phyloP scores from a whole-genome alignment of 2,113 vertebrate genomes.

The Odontesthes bonariensis region DNA sequence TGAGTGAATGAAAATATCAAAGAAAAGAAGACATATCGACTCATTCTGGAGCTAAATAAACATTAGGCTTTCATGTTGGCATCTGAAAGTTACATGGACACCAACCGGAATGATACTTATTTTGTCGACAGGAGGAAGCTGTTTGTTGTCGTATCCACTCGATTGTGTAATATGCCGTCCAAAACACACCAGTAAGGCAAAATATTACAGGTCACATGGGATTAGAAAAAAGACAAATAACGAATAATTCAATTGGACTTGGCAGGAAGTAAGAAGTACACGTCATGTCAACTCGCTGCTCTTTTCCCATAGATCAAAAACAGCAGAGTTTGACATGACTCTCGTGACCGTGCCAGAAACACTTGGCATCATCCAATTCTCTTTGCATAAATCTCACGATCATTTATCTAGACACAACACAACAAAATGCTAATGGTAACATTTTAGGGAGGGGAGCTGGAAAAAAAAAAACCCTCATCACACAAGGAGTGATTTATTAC shows the following conservation, averaged over 20 bases:
- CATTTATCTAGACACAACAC: constrained; percentile 71
- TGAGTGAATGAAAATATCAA: constrained; percentile 17
- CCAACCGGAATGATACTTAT: constrained; percentile 20
- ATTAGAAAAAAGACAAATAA: constrained; percentile 36
- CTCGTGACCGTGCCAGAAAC: constrained; percentile 62
- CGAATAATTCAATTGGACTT: constrained; percentile 59
- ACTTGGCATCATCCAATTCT: constrained; percentile 73
- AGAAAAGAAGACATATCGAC: background rate
- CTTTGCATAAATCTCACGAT: constrained; percentile 76
- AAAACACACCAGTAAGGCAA: constrained; percentile 32
- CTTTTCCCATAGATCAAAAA: constrained; percentile 72
- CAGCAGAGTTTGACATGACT: constrained; percentile 61
- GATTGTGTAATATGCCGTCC: constrained; percentile 9
- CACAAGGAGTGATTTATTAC: constrained; percentile 78
- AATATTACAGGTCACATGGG: constrained; percentile 34
- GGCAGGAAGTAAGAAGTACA: constrained; percentile 68
- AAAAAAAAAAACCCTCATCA: constrained; percentile 51
- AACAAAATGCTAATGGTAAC: constrained; percentile 82
- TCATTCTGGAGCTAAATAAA: constrained; percentile 11
- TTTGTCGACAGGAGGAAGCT: constrained; percentile 15
- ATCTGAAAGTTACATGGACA: constrained; percentile 20
- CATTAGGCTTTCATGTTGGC: background rate
- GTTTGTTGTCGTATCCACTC: constrained; percentile 30
- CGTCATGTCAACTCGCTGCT: constrained; percentile 64
- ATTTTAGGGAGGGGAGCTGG: constrained; percentile 65